Evolutionary conservation across 2,797 vertebrate species (phyloP).

Genomic region (Vespertilio murinus): DNA sequence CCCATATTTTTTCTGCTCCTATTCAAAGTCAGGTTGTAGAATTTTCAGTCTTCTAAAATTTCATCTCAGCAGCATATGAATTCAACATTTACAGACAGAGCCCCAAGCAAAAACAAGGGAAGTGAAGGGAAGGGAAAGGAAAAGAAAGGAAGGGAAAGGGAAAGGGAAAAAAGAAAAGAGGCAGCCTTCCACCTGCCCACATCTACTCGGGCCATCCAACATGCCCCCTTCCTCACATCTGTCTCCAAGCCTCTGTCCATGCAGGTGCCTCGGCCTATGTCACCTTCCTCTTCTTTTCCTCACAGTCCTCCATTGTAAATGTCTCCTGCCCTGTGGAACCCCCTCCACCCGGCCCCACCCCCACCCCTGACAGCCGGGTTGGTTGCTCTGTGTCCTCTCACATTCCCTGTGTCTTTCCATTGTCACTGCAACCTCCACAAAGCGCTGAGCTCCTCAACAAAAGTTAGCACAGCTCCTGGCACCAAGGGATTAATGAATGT

Average conservation of each 20-base stretch:
- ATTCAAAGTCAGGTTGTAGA: conserved; percentile 40
- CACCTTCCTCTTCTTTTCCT: background rate
- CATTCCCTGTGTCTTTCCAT: background rate
- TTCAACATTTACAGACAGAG: background rate
- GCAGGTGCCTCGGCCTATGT: rapidly evolving
- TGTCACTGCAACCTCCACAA: background rate
- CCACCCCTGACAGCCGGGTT: rapidly evolving
- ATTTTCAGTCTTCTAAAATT: conserved; percentile 30
- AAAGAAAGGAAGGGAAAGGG: background rate
- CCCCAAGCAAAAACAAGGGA: background rate
- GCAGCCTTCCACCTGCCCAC: background rate
- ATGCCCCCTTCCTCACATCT: rapidly evolving
- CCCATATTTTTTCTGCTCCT: background rate
- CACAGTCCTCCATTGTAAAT: background rate
- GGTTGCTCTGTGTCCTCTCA: background rate
- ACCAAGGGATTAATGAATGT: background rate
- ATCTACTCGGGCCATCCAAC: rapidly evolving
- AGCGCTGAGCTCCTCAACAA: background rate
- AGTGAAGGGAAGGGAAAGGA: background rate
- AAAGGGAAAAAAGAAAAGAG: background rate
- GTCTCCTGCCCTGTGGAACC: background rate
- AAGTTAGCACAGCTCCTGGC: background rate
- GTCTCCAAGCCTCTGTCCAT: no score
- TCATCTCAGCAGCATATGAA: background rate
- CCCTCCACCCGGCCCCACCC: background rate